phyloP scores from a whole-genome alignment of 2,888 invertebrate genomes.

The Falcaria lacertinaria region DNA sequence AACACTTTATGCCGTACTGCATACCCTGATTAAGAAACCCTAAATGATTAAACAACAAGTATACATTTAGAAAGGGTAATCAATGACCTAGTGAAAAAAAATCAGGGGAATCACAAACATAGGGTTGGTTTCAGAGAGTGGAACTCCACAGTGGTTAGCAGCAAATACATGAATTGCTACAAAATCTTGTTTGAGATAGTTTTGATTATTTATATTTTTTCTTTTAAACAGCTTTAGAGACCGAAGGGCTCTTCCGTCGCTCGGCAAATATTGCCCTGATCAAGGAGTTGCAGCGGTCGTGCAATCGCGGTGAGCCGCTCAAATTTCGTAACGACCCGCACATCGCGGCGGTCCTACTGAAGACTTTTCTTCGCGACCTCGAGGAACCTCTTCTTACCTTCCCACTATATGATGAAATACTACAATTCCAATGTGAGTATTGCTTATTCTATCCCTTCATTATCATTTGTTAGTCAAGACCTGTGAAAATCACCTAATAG shows the following conservation, averaged over 20 bases:
- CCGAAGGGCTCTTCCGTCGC: slow-evolving; percentile 97
- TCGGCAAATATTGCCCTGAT: slow-evolving; percentile 92
- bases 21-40: too few relatives aligned
- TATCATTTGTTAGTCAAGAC: background rate
- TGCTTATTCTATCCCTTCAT: slow-evolving; percentile 8
- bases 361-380: slow-evolving; percentile 95
- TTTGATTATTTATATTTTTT: too few relatives aligned
- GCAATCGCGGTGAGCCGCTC: slow-evolving; percentile 92
- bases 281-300: slow-evolving; percentile 89
- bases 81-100: too few relatives aligned
- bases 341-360: slow-evolving; percentile 95
- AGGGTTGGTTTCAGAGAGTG: too few relatives aligned
- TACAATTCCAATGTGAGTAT: slow-evolving; percentile 90
- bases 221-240: slow-evolving; percentile 93
- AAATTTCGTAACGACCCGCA: slow-evolving; percentile 91
- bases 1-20: too few relatives aligned
- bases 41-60: too few relatives aligned
- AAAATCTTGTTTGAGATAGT: too few relatives aligned
- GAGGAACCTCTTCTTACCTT: slow-evolving; percentile 96
- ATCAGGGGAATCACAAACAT: too few relatives aligned
- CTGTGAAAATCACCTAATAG: too few relatives aligned
- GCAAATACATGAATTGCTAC: too few relatives aligned
- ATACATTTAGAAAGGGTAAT: too few relatives aligned
- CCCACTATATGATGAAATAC: slow-evolving; percentile 95
- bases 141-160: too few relatives aligned